Percentiles rank a stretch among this genome's conserved stretches.
Conservation (phyloP, 1,140 invertebrate genomes). For the Cydia fagiglandana region DNA sequence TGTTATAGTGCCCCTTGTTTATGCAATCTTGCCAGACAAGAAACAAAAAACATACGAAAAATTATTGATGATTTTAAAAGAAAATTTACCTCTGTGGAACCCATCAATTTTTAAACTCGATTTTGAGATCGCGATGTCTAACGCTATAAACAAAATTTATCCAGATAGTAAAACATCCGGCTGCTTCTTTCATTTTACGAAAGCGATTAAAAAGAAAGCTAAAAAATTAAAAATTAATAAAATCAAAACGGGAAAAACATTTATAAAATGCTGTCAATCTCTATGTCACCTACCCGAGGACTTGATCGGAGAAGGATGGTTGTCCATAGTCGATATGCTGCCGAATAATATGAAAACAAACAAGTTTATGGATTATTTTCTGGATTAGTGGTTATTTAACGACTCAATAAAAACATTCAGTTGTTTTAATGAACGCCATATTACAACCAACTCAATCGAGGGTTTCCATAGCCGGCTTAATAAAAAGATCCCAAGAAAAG, state of each 20-base stretch:
- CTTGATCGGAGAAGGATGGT: slow-evolving; percentile 20
- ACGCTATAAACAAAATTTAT: not conserved
- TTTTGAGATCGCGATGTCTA: slow-evolving; percentile 4
- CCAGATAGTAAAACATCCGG: slow-evolving; percentile 6
- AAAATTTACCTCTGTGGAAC: slow-evolving; percentile 6
- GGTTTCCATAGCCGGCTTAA: slow-evolving; percentile 15
- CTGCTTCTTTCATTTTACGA: not conserved
- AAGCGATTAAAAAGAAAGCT: slow-evolving; percentile 10
- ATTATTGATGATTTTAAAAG: slow-evolving; percentile 19
- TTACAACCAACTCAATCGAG: slow-evolving; percentile 18
- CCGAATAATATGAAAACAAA: slow-evolving; percentile 1
- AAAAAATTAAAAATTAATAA: not conserved
- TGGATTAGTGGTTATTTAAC: slow-evolving; percentile 23
- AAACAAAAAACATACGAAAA: slow-evolving; percentile 16
- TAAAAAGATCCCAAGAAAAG: slow-evolving; percentile 8
- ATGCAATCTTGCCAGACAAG: slow-evolving; percentile 16
- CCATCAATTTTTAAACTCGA: not conserved
- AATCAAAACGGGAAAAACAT: slow-evolving; percentile 4
- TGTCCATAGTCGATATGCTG: slow-evolving; percentile 22
- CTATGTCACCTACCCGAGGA: slow-evolving; percentile 22
- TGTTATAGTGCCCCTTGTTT: not conserved
- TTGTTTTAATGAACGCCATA: slow-evolving; percentile 21
- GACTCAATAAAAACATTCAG: slow-evolving; percentile 15
- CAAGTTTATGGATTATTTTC: slow-evolving; percentile 22
- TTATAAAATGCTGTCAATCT: slow-evolving; percentile 15